phyloP scores from a whole-genome alignment of 1,140 invertebrate species.

The Chionoecetes opilio region DNA sequence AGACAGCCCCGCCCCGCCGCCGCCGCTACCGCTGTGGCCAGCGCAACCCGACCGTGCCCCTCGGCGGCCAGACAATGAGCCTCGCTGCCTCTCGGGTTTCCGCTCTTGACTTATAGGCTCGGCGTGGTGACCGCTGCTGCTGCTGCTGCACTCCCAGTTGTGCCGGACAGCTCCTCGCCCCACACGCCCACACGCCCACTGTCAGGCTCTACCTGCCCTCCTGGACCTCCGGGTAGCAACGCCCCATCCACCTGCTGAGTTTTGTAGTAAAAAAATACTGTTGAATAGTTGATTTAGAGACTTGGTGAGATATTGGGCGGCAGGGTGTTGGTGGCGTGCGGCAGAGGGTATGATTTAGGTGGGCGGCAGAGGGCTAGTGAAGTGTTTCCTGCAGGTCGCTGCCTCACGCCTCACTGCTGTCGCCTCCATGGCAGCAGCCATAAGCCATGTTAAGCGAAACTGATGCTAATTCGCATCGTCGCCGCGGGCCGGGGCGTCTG shows the following conservation, averaged over 20 bases:
- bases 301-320: not conserved
- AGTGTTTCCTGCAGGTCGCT: not conserved
- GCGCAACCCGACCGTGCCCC: too few relatives aligned
- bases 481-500: not conserved
- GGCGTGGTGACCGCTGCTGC: too few relatives aligned
- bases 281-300: not conserved
- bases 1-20: too few relatives aligned
- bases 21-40: not conserved
- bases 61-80: too few relatives aligned
- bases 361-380: not conserved
- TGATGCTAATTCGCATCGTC: not conserved
- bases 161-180: not conserved
- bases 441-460: not conserved
- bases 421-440: not conserved
- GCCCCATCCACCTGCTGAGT: not conserved
- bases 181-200: too few relatives aligned
- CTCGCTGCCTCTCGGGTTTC: too few relatives aligned
- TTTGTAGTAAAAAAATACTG: not conserved
- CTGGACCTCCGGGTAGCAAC: not conserved
- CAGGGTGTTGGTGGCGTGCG: not conserved
- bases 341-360: not conserved
- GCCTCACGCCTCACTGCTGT: not conserved
- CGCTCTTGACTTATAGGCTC: too few relatives aligned
- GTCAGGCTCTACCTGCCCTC: too few relatives aligned
- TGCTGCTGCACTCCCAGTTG: not conserved